phyloP scores from a whole-genome alignment of 2,113 vertebrate species.

The Rhagologus leucostigma region DNA sequence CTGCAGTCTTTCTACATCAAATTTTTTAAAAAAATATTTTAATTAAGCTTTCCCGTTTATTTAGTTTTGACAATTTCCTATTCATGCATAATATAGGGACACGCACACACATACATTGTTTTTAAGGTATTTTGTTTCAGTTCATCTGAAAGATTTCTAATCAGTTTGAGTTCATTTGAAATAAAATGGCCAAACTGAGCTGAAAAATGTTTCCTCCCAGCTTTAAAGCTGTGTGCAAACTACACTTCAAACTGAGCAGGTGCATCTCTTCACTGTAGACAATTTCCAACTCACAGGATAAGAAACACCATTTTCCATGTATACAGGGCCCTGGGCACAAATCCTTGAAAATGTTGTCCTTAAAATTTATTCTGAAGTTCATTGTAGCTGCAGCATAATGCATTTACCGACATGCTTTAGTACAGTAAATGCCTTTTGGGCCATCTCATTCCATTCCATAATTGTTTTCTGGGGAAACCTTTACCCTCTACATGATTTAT shows the following conservation, averaged over 20 bases:
- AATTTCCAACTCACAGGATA: background rate
- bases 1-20: background rate
- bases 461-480: conserved; percentile 54
- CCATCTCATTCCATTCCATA: conserved; percentile 35
- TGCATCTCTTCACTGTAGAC: background rate
- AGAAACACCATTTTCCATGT: background rate
- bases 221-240: background rate
- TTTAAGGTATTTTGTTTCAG: background rate
- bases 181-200: background rate
- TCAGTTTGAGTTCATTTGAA: background rate
- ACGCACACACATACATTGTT: background rate
- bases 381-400: conserved; percentile 36
- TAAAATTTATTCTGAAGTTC: conserved; percentile 31
- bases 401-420: conserved; percentile 25
- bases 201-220: background rate
- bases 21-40: background rate
- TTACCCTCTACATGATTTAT: conserved; percentile 67
- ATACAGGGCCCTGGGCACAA: background rate
- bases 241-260: background rate
- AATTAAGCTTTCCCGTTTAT: background rate
- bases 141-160: background rate
- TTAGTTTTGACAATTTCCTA: background rate
- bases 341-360: background rate
- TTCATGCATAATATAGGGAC: background rate
- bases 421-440: conserved; percentile 43